Base-by-base conservation (phyloP, 2,797 vertebrate genomes). In the Cossypha dichroa region DNA sequence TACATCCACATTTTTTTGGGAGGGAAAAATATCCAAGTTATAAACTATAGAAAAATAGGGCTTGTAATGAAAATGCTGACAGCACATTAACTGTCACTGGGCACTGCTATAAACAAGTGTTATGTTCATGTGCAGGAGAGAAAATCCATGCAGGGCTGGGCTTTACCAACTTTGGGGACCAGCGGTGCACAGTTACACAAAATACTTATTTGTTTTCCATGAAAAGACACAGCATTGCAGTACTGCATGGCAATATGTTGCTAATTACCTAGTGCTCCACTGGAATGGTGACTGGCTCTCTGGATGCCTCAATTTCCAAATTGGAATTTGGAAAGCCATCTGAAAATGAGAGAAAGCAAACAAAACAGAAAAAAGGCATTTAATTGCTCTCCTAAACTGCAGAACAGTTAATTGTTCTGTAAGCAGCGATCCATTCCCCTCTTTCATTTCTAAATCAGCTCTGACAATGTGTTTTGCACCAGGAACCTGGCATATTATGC, bases 11-110 rank as follows among this genome's bases (percentile, higher is more conserved):
- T 52, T 83, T 91, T 68, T 69, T 31, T 1, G 12, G 26, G 36
- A 25, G 8, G 33, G 48, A 80, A 88, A 68, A 60, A 68, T 21
- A 70, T 62, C 81, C 56, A 62, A 64, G 74, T 94, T 91, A 93
- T 95, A 97, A 93, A 85, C 59, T 41, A 49, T 76, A 88, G 95
- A 81, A 94, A 93, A 95, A 94, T 88, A 94, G 70, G 38, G 43
- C 90, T 81, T 72, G 55, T 94, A 91, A 78, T 96, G 93, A 94
- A 96, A 93, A 89, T 87, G 70, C 94, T 96, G 80, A 92, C 85
- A 94, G 74, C 88, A 56, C 56, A 51, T 94, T 88, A 73, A 58
- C 85, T 93, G 82, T 94, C 90, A 60, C 66, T 74, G 43, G 46
- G 31, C 38, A 43, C 41, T 73, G 80, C 87, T 93, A 66, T 91